Conservation (phyloP, 1,140 invertebrate genomes). For the Anastatus disparis region DNA sequence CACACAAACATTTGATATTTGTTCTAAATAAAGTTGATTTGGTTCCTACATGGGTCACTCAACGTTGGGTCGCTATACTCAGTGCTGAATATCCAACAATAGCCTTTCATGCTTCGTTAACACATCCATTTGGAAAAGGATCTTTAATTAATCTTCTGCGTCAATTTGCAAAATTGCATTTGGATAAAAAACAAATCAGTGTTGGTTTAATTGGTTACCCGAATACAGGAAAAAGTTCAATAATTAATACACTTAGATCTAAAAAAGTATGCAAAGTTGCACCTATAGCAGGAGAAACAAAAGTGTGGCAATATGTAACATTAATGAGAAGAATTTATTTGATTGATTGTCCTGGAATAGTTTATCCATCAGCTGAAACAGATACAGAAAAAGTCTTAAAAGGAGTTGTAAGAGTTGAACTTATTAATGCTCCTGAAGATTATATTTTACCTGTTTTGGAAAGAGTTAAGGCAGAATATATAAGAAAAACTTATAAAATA, state of each 20-base stretch:
- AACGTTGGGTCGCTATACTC: conserved; percentile 93
- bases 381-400: conserved; percentile 97
- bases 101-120: conserved; percentile 97
- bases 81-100: conserved; percentile 96
- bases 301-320: conserved; percentile 99
- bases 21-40: conserved; percentile 86
- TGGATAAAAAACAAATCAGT: conserved; percentile 98
- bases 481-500: conserved; percentile 92
- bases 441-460: conserved; percentile 89
- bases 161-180: conserved; percentile 95
- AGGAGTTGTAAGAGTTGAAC: conserved; percentile 94
- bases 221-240: conserved; percentile 98
- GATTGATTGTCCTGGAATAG: conserved; percentile 99
- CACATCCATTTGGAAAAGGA: conserved; percentile 98
- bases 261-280: conserved; percentile 99
- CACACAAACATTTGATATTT: conserved; percentile 82
- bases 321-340: conserved; percentile 97
- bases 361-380: conserved; percentile 92
- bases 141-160: conserved; percentile 95
- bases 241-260: conserved; percentile 95
- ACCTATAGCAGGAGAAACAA: conserved; percentile 98
- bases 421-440: conserved; percentile 94
- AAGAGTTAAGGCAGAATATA: conserved; percentile 89
- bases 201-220: conserved; percentile 99
- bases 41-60: conserved; percentile 97